Evolutionary conservation across 2,888 invertebrate genomes (phyloP), one percentile per base, ranked within the genome.

Genomic region (Xestia sexstrigata): DNA sequence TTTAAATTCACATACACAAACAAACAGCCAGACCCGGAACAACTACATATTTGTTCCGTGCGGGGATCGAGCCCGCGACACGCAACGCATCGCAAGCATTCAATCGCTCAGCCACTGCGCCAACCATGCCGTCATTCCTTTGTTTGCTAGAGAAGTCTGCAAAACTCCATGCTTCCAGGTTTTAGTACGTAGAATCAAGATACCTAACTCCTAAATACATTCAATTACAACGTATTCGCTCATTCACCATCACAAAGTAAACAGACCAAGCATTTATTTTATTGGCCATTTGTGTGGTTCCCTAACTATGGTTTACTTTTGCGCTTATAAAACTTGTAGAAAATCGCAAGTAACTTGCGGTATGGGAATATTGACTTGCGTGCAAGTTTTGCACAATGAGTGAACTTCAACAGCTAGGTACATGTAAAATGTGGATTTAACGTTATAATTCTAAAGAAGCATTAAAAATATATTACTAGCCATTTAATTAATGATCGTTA

Each of bases 391-490:
- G 1, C 1, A 63, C 35, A 17, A 26, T 55, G 45, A 8, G 20
- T 62, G 2, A 68, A 45, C 42, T 30, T n/a, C 13, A 39, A n/a
- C 30, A 26, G 15, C 26, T 30, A 35, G 20, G 11, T 26, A 58
- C 23, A 49, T 45, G 8, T 68, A 26, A 49, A 62, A 52, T 60
- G 6, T 17, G 2, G 66, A 52, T 74, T 30, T 20, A 63, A 13
- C 30, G 15, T 49, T n/a, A 26, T 58, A 62, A 42, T 35, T 52
- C 15, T 70, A 78, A 79, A 63, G 73, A 60, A 26, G 1, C 85
- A 87, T 87, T 87, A 81, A 78, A 85, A 78, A 77, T 78, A 42
- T 47, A 79, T 85, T 85, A 87, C 2, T 5, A 47, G n/a, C 35
- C 69, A 77, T 71, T 74, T 70, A 39, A 79, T 70, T 76, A 79